phyloP scores from a whole-genome alignment of 2,113 vertebrate genomes.

The Psilopsiagon aurifrons region DNA sequence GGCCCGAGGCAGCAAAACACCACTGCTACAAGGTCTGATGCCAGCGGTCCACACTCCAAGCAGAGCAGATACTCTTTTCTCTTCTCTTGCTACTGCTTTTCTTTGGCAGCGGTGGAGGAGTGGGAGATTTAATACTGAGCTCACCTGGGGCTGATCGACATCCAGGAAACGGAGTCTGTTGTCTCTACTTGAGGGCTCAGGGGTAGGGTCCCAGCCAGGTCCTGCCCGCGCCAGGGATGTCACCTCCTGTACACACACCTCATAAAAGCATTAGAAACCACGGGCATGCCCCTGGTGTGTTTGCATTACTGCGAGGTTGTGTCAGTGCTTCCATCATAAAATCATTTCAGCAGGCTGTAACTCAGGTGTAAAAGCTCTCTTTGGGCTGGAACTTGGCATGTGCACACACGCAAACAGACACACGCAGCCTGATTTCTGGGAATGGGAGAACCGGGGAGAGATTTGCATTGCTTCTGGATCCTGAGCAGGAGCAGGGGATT shows the following conservation, averaged over 20 bases:
- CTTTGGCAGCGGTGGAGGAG: not conserved
- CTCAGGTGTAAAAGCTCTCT: constrained; percentile 24
- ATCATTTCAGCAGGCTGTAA: not conserved
- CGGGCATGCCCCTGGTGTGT: not conserved
- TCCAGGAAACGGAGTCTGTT: not conserved
- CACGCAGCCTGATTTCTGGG: not conserved
- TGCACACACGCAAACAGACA: not conserved
- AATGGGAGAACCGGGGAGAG: not conserved
- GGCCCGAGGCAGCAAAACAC: not conserved
- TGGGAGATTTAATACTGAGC: not conserved
- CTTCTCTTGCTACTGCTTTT: not conserved
- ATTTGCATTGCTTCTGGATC: not conserved
- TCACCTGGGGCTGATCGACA: not conserved
- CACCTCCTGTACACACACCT: not conserved
- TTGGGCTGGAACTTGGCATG: not conserved
- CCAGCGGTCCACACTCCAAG: not conserved
- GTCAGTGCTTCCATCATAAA: constrained; percentile 45
- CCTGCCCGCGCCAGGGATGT: not conserved
- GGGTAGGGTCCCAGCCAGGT: not conserved
- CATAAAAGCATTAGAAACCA: not conserved
- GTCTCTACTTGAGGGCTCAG: not conserved
- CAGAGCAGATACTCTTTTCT: not conserved
- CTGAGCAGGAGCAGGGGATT: not conserved
- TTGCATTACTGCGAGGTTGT: not conserved
- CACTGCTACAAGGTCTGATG: not conserved